Conservation (phyloP, 2,797 vertebrate species). For the Catamblyrhynchus diadema region DNA sequence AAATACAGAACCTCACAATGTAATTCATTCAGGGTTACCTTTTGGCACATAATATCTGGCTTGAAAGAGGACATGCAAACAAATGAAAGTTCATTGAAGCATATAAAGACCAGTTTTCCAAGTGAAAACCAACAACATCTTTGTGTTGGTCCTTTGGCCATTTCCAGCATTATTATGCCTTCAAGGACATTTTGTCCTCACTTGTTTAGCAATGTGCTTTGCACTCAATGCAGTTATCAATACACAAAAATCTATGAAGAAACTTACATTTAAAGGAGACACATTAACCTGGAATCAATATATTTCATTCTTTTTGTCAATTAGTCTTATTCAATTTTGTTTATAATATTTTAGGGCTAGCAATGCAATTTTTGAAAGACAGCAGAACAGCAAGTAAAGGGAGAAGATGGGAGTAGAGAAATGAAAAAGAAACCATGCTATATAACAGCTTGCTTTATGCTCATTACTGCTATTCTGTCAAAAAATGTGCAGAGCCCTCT, state of each 20-base stretch:
- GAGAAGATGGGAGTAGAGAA: background rate
- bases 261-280: background rate
- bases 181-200: background rate
- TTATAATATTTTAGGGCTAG: background rate
- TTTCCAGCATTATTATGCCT: background rate
- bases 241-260: background rate
- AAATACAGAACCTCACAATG: background rate
- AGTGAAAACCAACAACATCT: background rate
- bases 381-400: background rate
- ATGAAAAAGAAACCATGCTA: background rate
- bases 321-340: background rate
- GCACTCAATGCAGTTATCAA: background rate
- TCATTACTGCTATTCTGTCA: constrained; percentile 17
- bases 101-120: background rate
- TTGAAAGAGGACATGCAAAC: background rate
- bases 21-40: background rate
- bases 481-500: background rate
- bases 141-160: background rate
- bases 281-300: background rate
- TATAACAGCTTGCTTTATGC: background rate
- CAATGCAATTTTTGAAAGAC: background rate
- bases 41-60: background rate
- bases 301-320: background rate
- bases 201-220: background rate
- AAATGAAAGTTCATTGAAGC: background rate